Evolutionary conservation across 1,140 invertebrate species (phyloP), one percentile per base, ranked within the genome.

Genomic region (Dendrolimus punctatus): DNA sequence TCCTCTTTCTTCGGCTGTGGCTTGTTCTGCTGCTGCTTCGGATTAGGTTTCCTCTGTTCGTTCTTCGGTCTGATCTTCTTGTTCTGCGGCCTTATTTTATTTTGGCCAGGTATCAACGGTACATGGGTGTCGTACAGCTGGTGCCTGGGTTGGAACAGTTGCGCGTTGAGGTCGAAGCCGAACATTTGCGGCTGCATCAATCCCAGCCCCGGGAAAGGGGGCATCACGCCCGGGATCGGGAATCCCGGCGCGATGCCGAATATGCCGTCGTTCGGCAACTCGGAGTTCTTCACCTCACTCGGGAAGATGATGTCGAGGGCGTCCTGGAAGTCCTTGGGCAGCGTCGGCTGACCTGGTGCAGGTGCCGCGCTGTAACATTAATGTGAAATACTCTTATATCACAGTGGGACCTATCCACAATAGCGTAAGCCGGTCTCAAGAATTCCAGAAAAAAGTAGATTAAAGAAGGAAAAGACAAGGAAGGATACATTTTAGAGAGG

Each of bases 291-390:
- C 42, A 64, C 66, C 6, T 81, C 83, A 1, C 80, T 71, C 0
- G 92, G 92, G 58, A 93, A 93, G 53, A 93, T 92, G 6, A 93
- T 93, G 64, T 93, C 90, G 4, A 93, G 76, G 0, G 92, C 92
- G 46, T 92, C 92, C 62, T 93, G 92, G 46, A 93, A 82, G 79
- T 93, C 92, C 56, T 80, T 79, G 5, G 79, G 73, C 0, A 85
- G 66, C 40, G 51, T 38, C 6, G 58, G 51, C 40, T 50, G 48
- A 3, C 52, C 49, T 5, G 58, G 56, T 23, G 61, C 57, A 40
- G 48, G 39, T 10, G 50, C 40, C 10, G 6, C 36, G 6, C 38
- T 37, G 46, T 2, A 48, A 46, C 2, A 23, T 5, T 46, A 23
- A 46, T 46, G 6, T 6, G n/a, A 7, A 7, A 10, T 10, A 46